These are phyloP conservation scores for Myanophis thanlyinensis DNA, from an alignment of 2,113 vertebrate genomes.

Conservation along the genomic window DNA sequence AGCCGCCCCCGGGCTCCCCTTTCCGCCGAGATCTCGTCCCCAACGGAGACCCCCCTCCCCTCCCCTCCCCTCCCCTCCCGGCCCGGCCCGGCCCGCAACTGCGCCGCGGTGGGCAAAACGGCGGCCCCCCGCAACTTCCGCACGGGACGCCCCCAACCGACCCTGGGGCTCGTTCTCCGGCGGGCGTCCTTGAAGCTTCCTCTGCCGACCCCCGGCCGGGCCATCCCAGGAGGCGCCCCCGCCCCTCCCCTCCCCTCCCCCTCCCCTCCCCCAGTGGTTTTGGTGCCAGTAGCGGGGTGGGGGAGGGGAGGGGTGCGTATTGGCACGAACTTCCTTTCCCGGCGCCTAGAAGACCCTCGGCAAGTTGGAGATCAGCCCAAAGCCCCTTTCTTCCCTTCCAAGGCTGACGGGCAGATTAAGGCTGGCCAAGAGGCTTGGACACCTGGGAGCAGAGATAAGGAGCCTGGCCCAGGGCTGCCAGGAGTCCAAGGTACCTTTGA, in stretches of 20 bases:
- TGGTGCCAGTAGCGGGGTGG: background rate
- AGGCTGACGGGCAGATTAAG: background rate
- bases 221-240: background rate
- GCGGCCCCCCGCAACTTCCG: background rate
- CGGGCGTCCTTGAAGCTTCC: background rate
- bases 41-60: too few relatives aligned
- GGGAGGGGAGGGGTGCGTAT: rapidly evolving
- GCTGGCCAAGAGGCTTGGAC: background rate
- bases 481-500: slow-evolving; percentile 8
- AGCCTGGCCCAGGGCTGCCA: background rate
- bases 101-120: background rate
- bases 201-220: background rate
- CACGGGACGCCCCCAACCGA: background rate
- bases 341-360: too few relatives aligned
- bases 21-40: background rate
- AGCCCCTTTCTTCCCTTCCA: background rate
- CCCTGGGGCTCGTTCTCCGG: background rate
- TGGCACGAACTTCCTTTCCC: too few relatives aligned
- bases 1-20: too few relatives aligned
- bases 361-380: background rate
- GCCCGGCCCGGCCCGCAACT: background rate
- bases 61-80: too few relatives aligned
- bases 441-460: background rate
- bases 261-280: too few relatives aligned
- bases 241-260: background rate